Evolutionary conservation across 2,113 vertebrate species (phyloP), one percentile per base, ranked within the genome.

Genomic region (Xenopus borealis): DNA sequence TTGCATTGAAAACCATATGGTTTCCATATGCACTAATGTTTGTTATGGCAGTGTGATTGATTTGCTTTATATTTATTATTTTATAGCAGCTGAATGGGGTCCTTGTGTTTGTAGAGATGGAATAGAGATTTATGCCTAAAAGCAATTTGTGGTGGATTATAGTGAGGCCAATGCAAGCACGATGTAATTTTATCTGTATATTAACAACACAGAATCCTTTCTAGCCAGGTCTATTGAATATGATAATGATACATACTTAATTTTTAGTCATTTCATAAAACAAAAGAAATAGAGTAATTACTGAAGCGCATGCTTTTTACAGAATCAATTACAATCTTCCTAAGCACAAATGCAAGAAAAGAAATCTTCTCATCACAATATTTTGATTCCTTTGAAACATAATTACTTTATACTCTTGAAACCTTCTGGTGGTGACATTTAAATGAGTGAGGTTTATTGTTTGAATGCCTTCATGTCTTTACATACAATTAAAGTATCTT

Each of bases 321-420:
- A 61, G 33, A 71, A 71, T 13, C 61, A 20, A 73, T 65, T 40
- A 74, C 16, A 46, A 9, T 58, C 30, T 67, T 67, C 46, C 64
- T 64, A 61, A 66, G 14, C 33, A 40, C 33, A n/a, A 44, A 40
- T 10, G 17, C 20, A 18, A 67, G 57, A 74, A 13, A n/a, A 59
- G 64, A 74, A 33, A 74, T 74, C 64, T 40, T 50, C 53, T 74
- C 64, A 58, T 74, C 72, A 74, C 33, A 74, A 74, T 74, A 46
- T 74, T 67, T 59, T 74, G 72, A 74, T 74, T 66, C 44, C 17
- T 72, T 67, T 57, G 14, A n/a, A 12, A 44, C 12, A 40, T 64
- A 44, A 74, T 74, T 66, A 20, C 47, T 55, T 63, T 3, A 12
- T 9, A 40, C 62, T n/a, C 33, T 30, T 59, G 57, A 58, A 67